phyloP scores from a whole-genome alignment of 2,888 invertebrate species.

The Cephus spinipes region DNA sequence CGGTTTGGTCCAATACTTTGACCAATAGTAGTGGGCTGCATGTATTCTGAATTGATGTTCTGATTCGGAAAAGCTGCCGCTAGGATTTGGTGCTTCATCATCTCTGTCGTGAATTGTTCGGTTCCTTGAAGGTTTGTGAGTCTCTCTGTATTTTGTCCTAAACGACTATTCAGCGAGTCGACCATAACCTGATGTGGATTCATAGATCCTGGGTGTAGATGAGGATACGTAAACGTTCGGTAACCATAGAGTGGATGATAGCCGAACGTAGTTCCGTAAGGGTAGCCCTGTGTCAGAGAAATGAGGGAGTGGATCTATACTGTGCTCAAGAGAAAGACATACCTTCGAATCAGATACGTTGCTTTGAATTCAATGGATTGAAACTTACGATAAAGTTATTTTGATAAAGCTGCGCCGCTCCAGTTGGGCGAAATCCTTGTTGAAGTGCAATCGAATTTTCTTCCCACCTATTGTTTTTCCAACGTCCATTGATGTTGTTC shows the following conservation, averaged over 20 bases:
- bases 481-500: slow-evolving; percentile 36
- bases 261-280: slow-evolving; percentile 30
- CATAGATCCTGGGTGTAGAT: slow-evolving; percentile 12
- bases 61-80: too few relatives aligned
- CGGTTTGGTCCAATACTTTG: too few relatives aligned
- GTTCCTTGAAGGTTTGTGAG: too few relatives aligned
- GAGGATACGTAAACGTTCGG: slow-evolving; percentile 15
- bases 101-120: slow-evolving; percentile 21
- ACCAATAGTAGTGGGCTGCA: too few relatives aligned
- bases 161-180: too few relatives aligned
- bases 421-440: slow-evolving; percentile 37
- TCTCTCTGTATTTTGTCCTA: too few relatives aligned
- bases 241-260: slow-evolving; percentile 29
- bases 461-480: slow-evolving; percentile 39
- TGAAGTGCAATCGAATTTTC: slow-evolving; percentile 23
- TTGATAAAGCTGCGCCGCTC: slow-evolving; percentile 41
- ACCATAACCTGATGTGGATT: neutral
- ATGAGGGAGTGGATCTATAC: too few relatives aligned
- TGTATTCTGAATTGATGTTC: too few relatives aligned
- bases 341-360: too few relatives aligned
- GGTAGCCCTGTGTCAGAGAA: slow-evolving; percentile 30
- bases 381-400: slow-evolving; percentile 47
- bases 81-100: slow-evolving; percentile 16
- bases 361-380: neutral
- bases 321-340: too few relatives aligned